Base-by-base conservation (phyloP, 2,888 invertebrate genomes). In the Cantharis nigra region DNA sequence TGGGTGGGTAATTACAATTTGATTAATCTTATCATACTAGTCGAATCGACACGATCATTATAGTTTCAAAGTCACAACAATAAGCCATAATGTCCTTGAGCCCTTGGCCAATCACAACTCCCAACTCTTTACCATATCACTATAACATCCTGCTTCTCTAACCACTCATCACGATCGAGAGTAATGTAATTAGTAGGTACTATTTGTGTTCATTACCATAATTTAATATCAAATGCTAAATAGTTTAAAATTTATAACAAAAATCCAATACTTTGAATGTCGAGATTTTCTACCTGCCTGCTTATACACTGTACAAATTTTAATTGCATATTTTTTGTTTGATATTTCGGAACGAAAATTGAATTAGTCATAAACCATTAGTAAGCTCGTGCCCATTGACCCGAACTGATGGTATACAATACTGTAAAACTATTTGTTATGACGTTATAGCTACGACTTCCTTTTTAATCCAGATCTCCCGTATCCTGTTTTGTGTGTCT, bases 391-490 rank as follows among this genome's bases (percentile, higher is more conserved):
- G 65, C 78, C 79, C 81, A 73, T 30, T 82, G 83, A 83, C 82
- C 82, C 79, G 83, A 81, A 80, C 76, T 76, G 70, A 78, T 78
- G 78, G 80, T 80, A 82, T 69, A 49, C 49, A 49, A 49, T 49
- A 49, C 49, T 49, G 49, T 49, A 49, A 49, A 75, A 67, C 74
- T 77, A 73, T 76, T 78, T 76, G 73, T 76, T 78, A 71, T 71
- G 62, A 69, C 69, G 80, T 82, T 82, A 75, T 67, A 84, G 82
- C 83, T 80, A 82, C 81, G 82, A 84, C 84, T 87, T 87, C 87
- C 86, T 87, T 85, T 85, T 86, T 84, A 86, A 86, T 83, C 85
- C 86, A 87, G 85, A 86, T 85, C 85, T 87, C 87, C 86, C 85
- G 85, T 86, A 86, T 87, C 87, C 87, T 86, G 86, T 83, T 72